A percentile compares a stretch with the other conserved stretches of the same genome.
Conservation (phyloP, 2,113 vertebrate genomes). For the Clarias macrocephalus region DNA sequence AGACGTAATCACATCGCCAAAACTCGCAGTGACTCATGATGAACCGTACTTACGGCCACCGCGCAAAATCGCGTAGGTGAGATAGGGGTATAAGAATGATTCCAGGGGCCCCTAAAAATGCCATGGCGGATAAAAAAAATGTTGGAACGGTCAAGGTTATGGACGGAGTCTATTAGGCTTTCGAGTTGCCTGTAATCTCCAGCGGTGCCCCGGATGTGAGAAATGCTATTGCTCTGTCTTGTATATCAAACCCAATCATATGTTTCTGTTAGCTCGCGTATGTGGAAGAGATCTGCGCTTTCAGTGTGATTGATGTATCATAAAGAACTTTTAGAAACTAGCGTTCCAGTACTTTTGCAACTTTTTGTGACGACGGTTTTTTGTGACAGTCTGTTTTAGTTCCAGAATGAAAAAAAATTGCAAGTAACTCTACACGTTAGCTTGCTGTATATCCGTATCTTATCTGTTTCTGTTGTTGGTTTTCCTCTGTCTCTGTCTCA, state of each 20-base stretch:
- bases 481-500: not conserved
- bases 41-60: no score
- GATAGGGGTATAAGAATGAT: no score
- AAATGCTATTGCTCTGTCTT: not conserved
- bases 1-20: no score
- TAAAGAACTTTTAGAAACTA: no score
- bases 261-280: not conserved
- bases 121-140: no score
- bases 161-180: no score
- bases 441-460: not conserved
- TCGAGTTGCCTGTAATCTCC: not conserved
- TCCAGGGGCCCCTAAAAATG: no score
- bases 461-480: not conserved
- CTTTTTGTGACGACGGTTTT: not conserved
- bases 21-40: no score
- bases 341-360: not conserved
- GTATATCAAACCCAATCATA: not conserved
- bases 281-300: not conserved
- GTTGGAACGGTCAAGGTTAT: no score
- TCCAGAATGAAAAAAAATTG: not conserved
- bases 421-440: not conserved
- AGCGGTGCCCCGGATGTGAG: not conserved
- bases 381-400: not conserved
- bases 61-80: no score
- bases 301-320: not conserved